These are phyloP conservation scores for Metopolophium dirhodum DNA, from an alignment of 1,140 invertebrate genomes.

Conservation along the genomic window DNA sequence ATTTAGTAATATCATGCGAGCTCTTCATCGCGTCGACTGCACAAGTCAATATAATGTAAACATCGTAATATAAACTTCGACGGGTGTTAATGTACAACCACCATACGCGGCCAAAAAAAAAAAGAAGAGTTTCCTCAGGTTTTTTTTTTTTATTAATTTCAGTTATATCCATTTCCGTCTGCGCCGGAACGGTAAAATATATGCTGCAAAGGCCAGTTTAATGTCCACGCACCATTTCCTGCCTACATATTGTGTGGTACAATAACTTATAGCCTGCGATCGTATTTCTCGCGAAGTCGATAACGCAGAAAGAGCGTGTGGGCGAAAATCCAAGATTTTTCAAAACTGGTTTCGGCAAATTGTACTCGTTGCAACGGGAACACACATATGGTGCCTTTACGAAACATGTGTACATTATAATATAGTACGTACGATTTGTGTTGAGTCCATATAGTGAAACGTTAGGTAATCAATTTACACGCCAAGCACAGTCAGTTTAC, in stretches of 20 bases:
- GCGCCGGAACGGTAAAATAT: not conserved
- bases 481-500: not conserved
- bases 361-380: not conserved
- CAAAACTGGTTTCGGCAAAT: conserved; percentile 21
- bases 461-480: not conserved
- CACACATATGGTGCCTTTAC: not conserved
- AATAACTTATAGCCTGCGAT: not conserved
- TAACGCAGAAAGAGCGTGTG: not conserved
- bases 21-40: not conserved
- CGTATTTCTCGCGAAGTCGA: not conserved
- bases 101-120: no score
- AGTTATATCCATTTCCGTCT: not conserved
- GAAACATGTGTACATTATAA: not conserved
- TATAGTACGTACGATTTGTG: not conserved
- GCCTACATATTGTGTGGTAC: not conserved
- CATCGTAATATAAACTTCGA: not conserved
- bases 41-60: not conserved
- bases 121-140: not conserved
- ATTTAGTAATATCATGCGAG: not conserved
- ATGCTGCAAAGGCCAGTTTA: not conserved
- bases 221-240: not conserved
- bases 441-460: not conserved
- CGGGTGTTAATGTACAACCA: no score
- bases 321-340: not conserved
- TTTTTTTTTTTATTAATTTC: not conserved